A percentile compares a stretch with the other conserved stretches of the same genome.
These are phyloP conservation scores for Xylocampa areola DNA, from an alignment of 2,888 invertebrate species.

Conservation along the genomic window DNA sequence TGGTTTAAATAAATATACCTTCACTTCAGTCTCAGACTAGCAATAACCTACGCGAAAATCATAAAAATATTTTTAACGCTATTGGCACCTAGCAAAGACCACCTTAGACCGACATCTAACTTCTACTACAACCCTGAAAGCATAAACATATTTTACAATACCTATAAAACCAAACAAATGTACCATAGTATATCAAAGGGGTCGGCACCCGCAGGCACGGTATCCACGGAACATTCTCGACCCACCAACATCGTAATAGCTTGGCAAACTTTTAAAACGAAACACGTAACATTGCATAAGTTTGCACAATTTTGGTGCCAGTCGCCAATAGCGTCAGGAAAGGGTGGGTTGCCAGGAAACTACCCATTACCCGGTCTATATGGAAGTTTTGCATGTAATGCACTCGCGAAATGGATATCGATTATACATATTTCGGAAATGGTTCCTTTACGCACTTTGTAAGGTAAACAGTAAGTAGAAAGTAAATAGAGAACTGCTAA, in stretches of 20 bases:
- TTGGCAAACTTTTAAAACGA: conserved; percentile 61
- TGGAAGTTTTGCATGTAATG: conserved; percentile 39
- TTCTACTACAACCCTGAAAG: not conserved
- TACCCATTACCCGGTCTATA: conserved; percentile 24
- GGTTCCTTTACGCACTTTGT: conserved; percentile 4
- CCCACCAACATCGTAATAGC: conserved; percentile 53
- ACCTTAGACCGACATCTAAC: conserved; percentile 1
- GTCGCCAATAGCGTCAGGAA: conserved; percentile 68
- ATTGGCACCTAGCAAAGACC: not conserved
- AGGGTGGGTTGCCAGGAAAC: conserved; percentile 50
- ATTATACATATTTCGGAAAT: conserved; percentile 19
- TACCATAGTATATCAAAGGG: not conserved
- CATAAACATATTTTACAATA: conserved; percentile 28
- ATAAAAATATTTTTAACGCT: too few relatives aligned
- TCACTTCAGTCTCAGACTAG: too few relatives aligned
- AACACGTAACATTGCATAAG: conserved; percentile 69
- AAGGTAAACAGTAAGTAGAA: too few relatives aligned
- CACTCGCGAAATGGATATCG: conserved; percentile 34
- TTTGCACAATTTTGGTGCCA: conserved; percentile 69
- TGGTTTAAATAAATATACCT: too few relatives aligned
- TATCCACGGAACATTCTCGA: conserved; percentile 38
- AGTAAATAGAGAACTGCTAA: too few relatives aligned
- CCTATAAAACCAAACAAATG: conserved; percentile 26
- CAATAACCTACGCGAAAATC: too few relatives aligned
- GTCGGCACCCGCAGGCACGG: conserved; percentile 46